Evolutionary conservation across 2,797 vertebrate genomes (phyloP).

Genomic region (Enteromius radiatus): DNA sequence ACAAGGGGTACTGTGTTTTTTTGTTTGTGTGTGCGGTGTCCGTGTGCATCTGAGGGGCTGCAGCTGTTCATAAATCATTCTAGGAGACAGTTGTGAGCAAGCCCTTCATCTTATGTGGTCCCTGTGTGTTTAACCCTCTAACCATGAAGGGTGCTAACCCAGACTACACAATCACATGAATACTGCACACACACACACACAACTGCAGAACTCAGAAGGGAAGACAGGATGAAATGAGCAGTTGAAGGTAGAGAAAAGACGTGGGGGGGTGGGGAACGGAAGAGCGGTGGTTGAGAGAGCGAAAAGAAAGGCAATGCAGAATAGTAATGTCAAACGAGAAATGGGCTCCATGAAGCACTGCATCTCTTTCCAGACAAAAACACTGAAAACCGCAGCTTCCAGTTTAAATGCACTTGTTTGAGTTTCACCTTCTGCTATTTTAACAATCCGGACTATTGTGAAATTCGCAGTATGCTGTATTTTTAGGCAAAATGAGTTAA

Average conservation of each 20-base stretch:
- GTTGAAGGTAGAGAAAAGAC: background rate
- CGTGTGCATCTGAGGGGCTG: background rate
- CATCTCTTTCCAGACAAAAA: constrained; percentile 19
- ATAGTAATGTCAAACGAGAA: constrained; percentile 21
- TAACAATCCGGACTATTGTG: background rate
- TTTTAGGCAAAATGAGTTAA: background rate
- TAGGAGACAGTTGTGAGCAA: constrained; percentile 39
- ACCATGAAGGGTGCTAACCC: constrained; percentile 33
- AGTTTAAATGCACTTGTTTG: background rate
- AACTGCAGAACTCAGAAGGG: background rate
- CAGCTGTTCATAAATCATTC: constrained; percentile 44
- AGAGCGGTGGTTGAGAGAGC: background rate
- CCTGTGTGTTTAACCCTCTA: constrained; percentile 42
- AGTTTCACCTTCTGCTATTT: constrained; percentile 13
- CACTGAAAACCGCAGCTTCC: constrained; percentile 17
- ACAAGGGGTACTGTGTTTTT: background rate
- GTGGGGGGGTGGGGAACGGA: background rate
- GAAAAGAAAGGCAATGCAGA: background rate
- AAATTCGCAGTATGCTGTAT: background rate
- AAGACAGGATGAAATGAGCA: constrained; percentile 22
- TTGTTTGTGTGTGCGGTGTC: background rate
- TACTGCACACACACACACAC: background rate
- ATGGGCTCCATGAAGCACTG: constrained; percentile 18
- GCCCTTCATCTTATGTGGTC: constrained; percentile 37
- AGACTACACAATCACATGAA: constrained; percentile 14